phyloP scores from a whole-genome alignment of 64 coral and sea anemone species.

The Montipora sp. region DNA sequence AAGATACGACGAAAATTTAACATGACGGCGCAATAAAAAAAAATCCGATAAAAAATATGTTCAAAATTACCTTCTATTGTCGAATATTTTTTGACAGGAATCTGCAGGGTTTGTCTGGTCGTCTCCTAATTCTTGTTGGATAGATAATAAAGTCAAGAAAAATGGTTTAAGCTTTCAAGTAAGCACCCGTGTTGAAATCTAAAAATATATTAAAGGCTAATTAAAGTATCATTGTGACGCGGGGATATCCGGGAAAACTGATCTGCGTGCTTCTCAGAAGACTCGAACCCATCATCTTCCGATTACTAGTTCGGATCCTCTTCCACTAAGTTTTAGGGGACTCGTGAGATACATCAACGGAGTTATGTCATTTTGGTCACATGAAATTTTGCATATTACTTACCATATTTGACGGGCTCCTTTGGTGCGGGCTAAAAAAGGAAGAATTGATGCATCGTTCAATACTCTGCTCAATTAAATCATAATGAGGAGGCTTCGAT shows the following conservation, averaged over 20 bases:
- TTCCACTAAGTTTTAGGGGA: too few relatives aligned
- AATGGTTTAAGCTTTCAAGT: too few relatives aligned
- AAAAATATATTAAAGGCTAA: neutral
- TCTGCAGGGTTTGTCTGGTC: neutral
- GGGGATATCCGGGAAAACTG: too few relatives aligned
- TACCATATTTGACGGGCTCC: neutral
- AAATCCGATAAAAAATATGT: neutral
- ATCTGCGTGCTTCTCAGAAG: too few relatives aligned
- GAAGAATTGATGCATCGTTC: neutral
- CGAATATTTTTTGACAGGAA: slow-evolving; percentile 11
- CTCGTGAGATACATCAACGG: too few relatives aligned
- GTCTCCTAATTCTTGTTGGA: slow-evolving; percentile 24
- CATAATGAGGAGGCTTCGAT: too few relatives aligned
- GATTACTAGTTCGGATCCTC: too few relatives aligned
- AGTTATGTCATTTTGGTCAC: neutral
- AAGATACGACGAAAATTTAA: neutral
- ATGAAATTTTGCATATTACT: neutral
- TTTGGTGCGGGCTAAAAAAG: neutral
- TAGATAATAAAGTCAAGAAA: neutral
- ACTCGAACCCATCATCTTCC: too few relatives aligned
- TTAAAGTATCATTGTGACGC: too few relatives aligned
- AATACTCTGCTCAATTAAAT: neutral
- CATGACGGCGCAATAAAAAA: too few relatives aligned
- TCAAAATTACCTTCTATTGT: neutral
- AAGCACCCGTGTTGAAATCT: too few relatives aligned